Evolutionary conservation across 2,113 vertebrate genomes (phyloP).

Genomic region (Elephantulus edwardii): DNA sequence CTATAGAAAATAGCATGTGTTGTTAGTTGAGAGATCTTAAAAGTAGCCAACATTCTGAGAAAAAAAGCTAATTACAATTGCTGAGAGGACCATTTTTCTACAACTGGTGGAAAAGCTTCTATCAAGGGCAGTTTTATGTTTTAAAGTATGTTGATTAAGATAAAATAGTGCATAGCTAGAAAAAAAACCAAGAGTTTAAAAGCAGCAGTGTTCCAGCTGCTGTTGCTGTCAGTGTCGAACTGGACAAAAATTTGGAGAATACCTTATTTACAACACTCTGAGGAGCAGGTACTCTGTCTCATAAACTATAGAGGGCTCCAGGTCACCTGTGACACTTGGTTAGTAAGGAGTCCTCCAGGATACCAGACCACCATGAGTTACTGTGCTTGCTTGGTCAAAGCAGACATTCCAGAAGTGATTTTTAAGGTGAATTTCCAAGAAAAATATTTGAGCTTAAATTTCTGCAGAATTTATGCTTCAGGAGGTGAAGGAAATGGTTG

Average conservation of each 20-base stretch:
- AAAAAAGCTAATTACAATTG: constrained; percentile 34
- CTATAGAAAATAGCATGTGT: not conserved
- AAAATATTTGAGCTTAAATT: not conserved
- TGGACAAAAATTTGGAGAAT: not conserved
- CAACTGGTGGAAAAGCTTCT: not conserved
- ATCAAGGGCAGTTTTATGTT: not conserved
- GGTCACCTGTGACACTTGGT: not conserved
- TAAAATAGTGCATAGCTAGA: constrained; percentile 32
- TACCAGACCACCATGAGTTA: not conserved
- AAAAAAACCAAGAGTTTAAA: not conserved
- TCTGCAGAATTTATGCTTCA: not conserved
- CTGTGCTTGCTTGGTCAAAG: not conserved
- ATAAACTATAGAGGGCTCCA: not conserved
- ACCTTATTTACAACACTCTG: not conserved
- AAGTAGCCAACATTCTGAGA: constrained; percentile 10
- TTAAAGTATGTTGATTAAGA: not conserved
- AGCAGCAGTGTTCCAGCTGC: not conserved
- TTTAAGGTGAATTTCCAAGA: not conserved
- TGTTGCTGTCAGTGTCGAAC: not conserved
- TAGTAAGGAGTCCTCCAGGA: not conserved
- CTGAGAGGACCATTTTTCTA: constrained; percentile 23
- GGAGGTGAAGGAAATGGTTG: not conserved
- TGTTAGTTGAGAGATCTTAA: constrained; percentile 9
- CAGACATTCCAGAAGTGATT: not conserved
- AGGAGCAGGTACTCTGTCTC: not conserved